A percentile compares a stretch with the other conserved stretches of the same genome.
phyloP scores from a whole-genome alignment of 92 coral and sea anemone species.

The Epizoanthus fatuus region DNA sequence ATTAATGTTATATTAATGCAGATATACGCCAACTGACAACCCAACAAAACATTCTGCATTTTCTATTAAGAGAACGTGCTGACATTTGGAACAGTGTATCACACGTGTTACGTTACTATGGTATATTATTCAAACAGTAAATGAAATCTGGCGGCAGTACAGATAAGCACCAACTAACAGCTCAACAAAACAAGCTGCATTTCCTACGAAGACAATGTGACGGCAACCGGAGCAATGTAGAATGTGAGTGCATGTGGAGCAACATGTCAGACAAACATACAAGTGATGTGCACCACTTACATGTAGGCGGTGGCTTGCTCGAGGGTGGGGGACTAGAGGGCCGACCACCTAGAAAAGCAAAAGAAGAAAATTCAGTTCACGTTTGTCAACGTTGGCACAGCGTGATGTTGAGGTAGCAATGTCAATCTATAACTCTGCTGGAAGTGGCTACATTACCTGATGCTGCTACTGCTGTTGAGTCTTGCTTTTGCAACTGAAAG shows the following conservation, averaged over 20 bases:
- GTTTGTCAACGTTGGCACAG: neutral
- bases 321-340: constrained; percentile 6
- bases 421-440: neutral
- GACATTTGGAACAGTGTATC: neutral
- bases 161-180: neutral
- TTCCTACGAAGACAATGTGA: neutral
- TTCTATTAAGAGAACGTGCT: neutral
- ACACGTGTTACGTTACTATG: neutral
- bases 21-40: neutral
- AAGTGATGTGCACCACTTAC: neutral
- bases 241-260: neutral
- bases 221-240: too few relatives aligned
- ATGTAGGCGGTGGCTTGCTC: neutral
- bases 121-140: neutral
- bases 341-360: neutral
- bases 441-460: constrained; percentile 1
- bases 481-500: constrained; percentile 57
- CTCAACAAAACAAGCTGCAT: neutral
- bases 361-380: neutral
- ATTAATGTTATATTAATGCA: neutral
- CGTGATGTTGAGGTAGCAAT: neutral
- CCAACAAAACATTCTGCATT: neutral
- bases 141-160: neutral
- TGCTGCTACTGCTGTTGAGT: constrained; percentile 36
- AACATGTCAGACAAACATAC: neutral